Base-by-base conservation (phyloP, 2,797 vertebrate species). In the Alfaro cultratus region DNA sequence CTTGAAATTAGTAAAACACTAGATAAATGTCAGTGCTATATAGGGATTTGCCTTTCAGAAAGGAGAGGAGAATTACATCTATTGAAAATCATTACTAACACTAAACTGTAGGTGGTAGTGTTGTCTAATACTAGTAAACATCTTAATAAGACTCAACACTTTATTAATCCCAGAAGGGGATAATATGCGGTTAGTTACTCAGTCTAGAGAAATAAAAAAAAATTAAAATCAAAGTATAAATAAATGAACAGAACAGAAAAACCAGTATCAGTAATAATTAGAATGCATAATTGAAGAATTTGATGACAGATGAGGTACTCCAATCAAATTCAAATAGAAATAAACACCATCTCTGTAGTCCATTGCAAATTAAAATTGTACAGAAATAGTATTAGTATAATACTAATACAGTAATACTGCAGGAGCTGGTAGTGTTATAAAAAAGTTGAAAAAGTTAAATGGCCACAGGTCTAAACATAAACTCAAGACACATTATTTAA, bases 51-150 rank as follows among this genome's bases (percentile, higher is more conserved):
- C 67, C 16, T 60, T 68, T 78, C n/a, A 41, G n/a, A 80, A 34
- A 75, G 39, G 31, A 68, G 15, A 74, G 67, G 68, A 45, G n/a
- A 13, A 0, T 5, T 45, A 8, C 5, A 4, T 1, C 39, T 43
- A 41, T n/a, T 1, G 4, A 46, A 71, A 45, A 16, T 29, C 29
- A 29, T 46, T 29, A 71, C 26, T 9, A 45, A n/a, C 60, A 26
- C 3, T 75, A 34, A 77, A 43, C 83, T 80, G 81, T 77, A 85
- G 79, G 60, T 79, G 80, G 82, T 29, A 60, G 36, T 86, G 77
- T 68, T 91, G 75, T 74, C 75, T 53, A 82, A 67, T 29, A 57
- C 7, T 46, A 39, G 45, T 5, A 41, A 60, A 57, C 53, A 45
- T 16, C 29, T 5, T 45, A 43, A 29, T 29, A 18, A 60, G 15